A percentile compares a stretch with the other conserved stretches of the same genome.
phyloP scores from a whole-genome alignment of 2,797 vertebrate species.

The Enteromius paludinosus region DNA sequence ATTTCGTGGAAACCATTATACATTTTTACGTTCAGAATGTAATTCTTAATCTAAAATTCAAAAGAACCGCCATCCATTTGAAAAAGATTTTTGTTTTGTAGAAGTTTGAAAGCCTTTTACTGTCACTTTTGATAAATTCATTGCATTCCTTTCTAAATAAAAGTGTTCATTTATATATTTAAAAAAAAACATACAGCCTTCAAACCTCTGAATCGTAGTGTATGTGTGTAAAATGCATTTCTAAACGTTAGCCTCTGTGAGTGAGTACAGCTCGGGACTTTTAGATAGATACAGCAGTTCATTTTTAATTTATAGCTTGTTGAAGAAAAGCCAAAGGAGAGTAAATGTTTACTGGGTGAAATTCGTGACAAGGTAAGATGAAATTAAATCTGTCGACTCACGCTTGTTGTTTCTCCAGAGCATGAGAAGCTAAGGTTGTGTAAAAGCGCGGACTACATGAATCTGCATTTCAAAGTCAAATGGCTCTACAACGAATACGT shows the following conservation, averaged over 20 bases:
- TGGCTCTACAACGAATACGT: conserved; percentile 96
- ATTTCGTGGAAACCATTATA: neutral
- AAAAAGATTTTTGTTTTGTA: neutral
- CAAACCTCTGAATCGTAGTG: neutral
- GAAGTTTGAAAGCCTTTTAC: neutral
- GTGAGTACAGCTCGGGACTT: neutral
- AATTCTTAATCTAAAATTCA: neutral
- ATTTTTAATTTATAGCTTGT: conserved; percentile 4
- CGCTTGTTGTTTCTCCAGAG: conserved; percentile 74
- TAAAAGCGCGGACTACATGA: conserved; percentile 97
- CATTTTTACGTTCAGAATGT: neutral
- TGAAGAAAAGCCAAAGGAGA: neutral
- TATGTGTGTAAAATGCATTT: conserved; percentile 26
- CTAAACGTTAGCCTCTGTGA: neutral
- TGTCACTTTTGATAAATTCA: neutral
- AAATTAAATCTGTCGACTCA: neutral
- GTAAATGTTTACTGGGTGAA: neutral
- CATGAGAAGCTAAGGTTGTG: conserved; percentile 92
- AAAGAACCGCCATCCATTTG: neutral
- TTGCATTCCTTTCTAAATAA: neutral
- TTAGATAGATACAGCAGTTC: neutral
- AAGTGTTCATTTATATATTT: neutral
- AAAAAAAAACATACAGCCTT: too few species aligned
- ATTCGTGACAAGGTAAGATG: neutral
- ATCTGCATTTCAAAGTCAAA: conserved; percentile 98